A percentile compares a stretch with the other conserved stretches of the same genome.
Conservation (phyloP, 1,140 invertebrate genomes). For the Pseudachorutes palmiensis region DNA sequence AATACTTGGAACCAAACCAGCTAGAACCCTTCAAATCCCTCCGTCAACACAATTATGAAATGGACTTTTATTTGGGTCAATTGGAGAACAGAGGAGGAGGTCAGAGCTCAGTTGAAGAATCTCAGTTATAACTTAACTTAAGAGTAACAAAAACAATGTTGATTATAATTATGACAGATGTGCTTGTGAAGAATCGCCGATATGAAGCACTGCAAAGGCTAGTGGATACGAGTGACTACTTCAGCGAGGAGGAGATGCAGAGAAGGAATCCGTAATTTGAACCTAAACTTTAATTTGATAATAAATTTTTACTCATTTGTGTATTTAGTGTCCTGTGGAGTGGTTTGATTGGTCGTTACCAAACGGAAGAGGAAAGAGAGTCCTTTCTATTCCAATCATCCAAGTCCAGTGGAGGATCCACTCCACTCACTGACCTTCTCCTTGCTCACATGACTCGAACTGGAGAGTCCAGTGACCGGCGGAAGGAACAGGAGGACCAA, state of each 20-base stretch:
- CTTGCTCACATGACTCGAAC: slow-evolving; percentile 50
- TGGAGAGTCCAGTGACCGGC: slow-evolving; percentile 47
- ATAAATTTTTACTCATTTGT: no score
- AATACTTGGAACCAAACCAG: slow-evolving; percentile 52
- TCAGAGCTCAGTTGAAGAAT: neutral
- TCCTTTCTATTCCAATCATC: slow-evolving; percentile 34
- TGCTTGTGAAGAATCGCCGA: slow-evolving; percentile 67
- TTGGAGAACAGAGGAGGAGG: slow-evolving; percentile 18
- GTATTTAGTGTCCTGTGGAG: no score
- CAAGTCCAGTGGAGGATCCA: slow-evolving; percentile 11
- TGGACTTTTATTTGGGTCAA: slow-evolving; percentile 21
- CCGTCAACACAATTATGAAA: slow-evolving; percentile 14
- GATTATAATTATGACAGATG: slow-evolving; percentile 40
- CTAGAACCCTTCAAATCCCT: slow-evolving; percentile 21
- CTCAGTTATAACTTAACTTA: neutral
- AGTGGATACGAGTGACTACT: slow-evolving; percentile 64
- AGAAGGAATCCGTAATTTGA: slow-evolving; percentile 76
- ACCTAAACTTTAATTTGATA: no score
- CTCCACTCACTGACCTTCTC: slow-evolving; percentile 43
- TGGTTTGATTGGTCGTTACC: slow-evolving; percentile 71
- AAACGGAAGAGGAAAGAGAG: slow-evolving; percentile 64
- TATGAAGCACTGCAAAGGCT: slow-evolving; percentile 72
- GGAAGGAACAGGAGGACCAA: slow-evolving; percentile 50
- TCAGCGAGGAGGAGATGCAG: slow-evolving; percentile 87
- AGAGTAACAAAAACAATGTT: neutral